Evolutionary conservation across 1,140 invertebrate species (phyloP).

Genomic region (Brachionus rubens): DNA sequence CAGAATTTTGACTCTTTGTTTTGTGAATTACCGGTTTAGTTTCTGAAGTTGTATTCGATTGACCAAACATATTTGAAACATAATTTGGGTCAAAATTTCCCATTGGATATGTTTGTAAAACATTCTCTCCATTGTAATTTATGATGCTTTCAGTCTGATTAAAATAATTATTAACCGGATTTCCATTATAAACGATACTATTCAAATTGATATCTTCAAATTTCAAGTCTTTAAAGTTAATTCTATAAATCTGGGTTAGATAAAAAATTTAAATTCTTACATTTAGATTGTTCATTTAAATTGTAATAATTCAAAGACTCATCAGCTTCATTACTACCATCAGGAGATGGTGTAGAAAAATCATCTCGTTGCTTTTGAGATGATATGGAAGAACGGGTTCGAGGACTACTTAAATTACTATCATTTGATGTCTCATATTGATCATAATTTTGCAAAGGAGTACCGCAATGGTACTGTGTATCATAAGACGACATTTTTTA

Average conservation of each 20-base stretch:
- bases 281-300: neutral
- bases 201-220: neutral
- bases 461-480: neutral
- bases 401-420: neutral
- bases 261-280: neutral
- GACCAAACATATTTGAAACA: neutral
- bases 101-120: neutral
- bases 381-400: neutral
- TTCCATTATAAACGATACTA: neutral
- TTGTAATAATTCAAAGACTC: neutral
- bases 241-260: neutral
- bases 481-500: conserved; percentile 7
- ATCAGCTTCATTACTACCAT: conserved; percentile 20
- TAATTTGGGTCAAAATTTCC: conserved; percentile 18
- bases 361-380: neutral
- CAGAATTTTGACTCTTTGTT: neutral
- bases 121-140: conserved; percentile 9
- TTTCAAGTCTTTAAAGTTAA: neutral
- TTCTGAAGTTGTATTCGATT: neutral
- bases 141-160: neutral
- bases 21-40: neutral
- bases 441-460: neutral
- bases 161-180: neutral
- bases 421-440: conserved; percentile 16
- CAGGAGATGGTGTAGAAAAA: conserved; percentile 32